Base-by-base conservation (phyloP, 2,113 vertebrate species). In the Axis porcinus region DNA sequence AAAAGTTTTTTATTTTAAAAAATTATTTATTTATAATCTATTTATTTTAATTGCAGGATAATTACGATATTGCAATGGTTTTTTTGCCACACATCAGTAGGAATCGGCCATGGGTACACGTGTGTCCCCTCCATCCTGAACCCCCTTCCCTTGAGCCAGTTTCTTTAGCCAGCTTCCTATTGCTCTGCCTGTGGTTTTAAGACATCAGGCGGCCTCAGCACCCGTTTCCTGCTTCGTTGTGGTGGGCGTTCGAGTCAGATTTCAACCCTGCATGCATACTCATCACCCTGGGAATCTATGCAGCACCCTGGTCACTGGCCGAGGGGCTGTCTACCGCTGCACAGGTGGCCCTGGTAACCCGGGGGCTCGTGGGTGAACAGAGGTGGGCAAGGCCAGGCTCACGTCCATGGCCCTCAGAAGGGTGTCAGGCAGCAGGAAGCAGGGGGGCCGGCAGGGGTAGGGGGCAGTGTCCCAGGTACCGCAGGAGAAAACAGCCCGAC, bases 401-500 rank as follows among this genome's bases (percentile, higher is more conserved):
- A 70, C 8, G 0, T 45, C n/a, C 2, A 16, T 0, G 4, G 36
- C 45, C 94, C 87, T 1, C 0, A 12, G 57, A 19, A 40, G 36
- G 88, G 57, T 4, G 30, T 17, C 1, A 0, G 78, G 74, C 45
- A 4, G 36, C 5, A 27, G 11, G 47, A 40, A 67, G 45, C 8
- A 52, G 25, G 2, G 74, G n/a, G 36, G 8, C 62, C 12, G 9
- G 17, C 79, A 16, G 27, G n/a, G 45, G 40, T 19, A 0, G 19
- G 43, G 45, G n/a, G 16, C 13, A 15, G 16, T 2, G 14, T 2
- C 16, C 82, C n/a, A 43, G 67, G 19, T 3, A 14, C 52, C 5
- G 27, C 89, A 47, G 11, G 23, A 23, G n/a, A 16, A 86, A 83
- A 83, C 79, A 54, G 19, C 50, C 79, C 19, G 0, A 3, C 21